Conservation (phyloP, 2,888 invertebrate species). For the Lasioglossum villosulum region DNA sequence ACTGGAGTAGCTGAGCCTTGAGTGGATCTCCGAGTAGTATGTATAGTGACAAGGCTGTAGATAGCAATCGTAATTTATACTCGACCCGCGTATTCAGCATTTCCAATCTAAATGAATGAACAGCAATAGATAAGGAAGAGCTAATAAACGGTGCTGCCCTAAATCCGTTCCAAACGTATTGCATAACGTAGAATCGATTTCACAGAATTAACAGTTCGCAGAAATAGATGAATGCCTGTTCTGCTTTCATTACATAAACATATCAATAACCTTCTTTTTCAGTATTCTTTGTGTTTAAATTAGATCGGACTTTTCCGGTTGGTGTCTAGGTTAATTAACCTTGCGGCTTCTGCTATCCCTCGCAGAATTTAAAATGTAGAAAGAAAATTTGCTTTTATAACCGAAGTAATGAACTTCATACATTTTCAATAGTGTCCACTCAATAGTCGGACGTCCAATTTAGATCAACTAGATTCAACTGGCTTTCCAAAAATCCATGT, state of each 20-base stretch:
- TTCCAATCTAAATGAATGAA: constrained; percentile 68
- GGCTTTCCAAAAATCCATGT: not conserved
- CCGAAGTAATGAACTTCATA: not conserved
- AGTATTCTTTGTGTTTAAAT: not conserved
- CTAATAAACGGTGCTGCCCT: constrained; percentile 57
- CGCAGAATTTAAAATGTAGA: not conserved
- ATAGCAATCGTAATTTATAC: constrained; percentile 73
- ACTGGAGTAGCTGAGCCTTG: constrained; percentile 42
- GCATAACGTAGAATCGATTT: constrained; percentile 36
- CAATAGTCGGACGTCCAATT: no score
- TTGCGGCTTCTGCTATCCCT: not conserved
- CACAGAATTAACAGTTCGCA: not conserved
- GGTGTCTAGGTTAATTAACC: not conserved
- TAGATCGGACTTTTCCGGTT: no score
- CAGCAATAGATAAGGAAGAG: constrained; percentile 60
- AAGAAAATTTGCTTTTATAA: not conserved
- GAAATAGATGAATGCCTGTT: not conserved
- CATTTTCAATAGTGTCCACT: no score
- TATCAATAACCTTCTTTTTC: not conserved
- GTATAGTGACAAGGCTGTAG: constrained; percentile 58
- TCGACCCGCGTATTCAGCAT: constrained; percentile 60
- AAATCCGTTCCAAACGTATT: constrained; percentile 48
- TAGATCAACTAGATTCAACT: not conserved
- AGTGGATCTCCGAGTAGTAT: constrained; percentile 43
- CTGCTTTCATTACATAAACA: not conserved